Percentiles rank a stretch among this genome's conserved stretches.
These are phyloP conservation scores for Danaus plexippus DNA, from an alignment of 1,140 invertebrate genomes.

Conservation along the genomic window DNA sequence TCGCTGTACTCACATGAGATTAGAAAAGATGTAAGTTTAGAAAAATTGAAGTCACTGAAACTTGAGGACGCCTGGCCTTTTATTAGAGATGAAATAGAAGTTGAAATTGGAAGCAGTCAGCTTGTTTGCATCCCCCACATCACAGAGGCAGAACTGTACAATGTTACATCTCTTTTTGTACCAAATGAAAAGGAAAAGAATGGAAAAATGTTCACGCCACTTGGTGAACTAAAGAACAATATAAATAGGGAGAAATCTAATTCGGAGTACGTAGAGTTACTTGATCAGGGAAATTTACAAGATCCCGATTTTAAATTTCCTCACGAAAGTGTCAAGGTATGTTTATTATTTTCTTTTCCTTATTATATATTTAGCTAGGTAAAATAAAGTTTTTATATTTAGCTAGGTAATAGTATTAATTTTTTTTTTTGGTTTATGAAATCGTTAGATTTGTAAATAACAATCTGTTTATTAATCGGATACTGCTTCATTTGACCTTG, in stretches of 20 bases:
- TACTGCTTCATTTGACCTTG: no score
- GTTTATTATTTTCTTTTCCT: no score
- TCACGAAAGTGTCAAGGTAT: constrained; percentile 69
- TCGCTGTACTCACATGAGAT: constrained; percentile 67
- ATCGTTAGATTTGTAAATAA: no score
- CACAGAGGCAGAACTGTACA: constrained; percentile 65
- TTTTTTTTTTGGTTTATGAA: no score
- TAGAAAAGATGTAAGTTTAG: constrained; percentile 65
- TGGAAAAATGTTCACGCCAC: constrained; percentile 63
- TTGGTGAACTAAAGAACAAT: constrained; percentile 59
- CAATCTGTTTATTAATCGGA: no score
- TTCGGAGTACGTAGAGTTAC: constrained; percentile 54
- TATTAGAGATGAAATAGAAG: constrained; percentile 69
- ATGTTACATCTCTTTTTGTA: constrained; percentile 62
- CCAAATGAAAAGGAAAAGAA: constrained; percentile 59
- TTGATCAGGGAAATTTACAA: constrained; percentile 49
- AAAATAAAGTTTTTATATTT: no score
- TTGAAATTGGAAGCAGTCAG: constrained; percentile 64
- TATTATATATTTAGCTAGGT: no score
- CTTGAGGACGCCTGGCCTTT: constrained; percentile 70
- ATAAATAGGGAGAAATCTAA: constrained; percentile 57
- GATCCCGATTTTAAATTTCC: constrained; percentile 66
- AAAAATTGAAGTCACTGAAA: constrained; percentile 59
- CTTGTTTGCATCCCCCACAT: constrained; percentile 69
- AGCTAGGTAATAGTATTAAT: no score